Evolutionary conservation across 2,888 invertebrate species (phyloP), one percentile per base, ranked within the genome.

Genomic region (Protodeltote pygarga): DNA sequence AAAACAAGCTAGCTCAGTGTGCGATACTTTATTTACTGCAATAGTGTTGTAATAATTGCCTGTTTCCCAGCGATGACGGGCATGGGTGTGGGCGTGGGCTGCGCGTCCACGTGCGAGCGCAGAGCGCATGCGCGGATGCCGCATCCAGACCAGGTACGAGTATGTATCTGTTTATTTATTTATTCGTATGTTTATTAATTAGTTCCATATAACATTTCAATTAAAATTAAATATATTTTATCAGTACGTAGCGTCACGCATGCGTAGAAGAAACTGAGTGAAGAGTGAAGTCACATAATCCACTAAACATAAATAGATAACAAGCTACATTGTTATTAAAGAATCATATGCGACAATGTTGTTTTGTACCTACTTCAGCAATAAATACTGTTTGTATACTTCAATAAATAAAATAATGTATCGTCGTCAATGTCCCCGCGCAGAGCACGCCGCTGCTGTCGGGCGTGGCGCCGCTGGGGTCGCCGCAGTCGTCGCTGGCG

Each of bases 371-470:
- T n/a, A n/a, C n/a, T n/a, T n/a, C n/a, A n/a, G n/a, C n/a, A n/a
- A n/a, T n/a, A n/a, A n/a, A n/a, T n/a, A n/a, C n/a, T n/a, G n/a
- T n/a, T n/a, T n/a, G n/a, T n/a, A n/a, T n/a, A n/a, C n/a, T n/a
- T n/a, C n/a, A n/a, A n/a, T n/a, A n/a, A n/a, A n/a, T n/a, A n/a
- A n/a, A n/a, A n/a, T n/a, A n/a, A n/a, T 2, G 10, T n/a, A 2
- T 11, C 5, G 25, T 24, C 8, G 1, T 13, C 11, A 1, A 34
- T 14, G 5, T 10, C 13, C 17, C 29, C 41, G 19, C 49, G 1
- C 81, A 90, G 89, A 90, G 89, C 58, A 89, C 91, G 11, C 90
- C 91, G 28, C 81, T 91, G 61, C 79, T 91, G 71, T 74, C 84
- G 45, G 87, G 87, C 47, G 80, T 87, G 76, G 89, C 73, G 35